Percentiles rank a stretch among this genome's conserved stretches.
Evolutionary conservation across 2,113 vertebrate genomes (phyloP).

Genomic region (Ibidorhyncha struthersii): DNA sequence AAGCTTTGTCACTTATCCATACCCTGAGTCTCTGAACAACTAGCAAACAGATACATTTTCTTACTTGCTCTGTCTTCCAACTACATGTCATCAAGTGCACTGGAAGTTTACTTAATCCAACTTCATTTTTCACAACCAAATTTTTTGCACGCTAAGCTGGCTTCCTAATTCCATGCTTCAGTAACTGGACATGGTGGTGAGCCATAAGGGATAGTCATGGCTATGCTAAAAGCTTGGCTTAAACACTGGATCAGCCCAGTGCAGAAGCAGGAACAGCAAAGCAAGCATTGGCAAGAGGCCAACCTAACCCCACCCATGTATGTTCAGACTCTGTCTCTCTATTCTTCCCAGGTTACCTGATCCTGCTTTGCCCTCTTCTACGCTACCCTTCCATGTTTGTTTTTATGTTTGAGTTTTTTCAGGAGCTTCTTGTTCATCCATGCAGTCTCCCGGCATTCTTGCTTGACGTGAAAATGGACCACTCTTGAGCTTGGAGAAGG

Average conservation of each 20-base stretch:
- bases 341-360: not conserved
- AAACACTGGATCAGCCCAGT: not conserved
- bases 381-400: not conserved
- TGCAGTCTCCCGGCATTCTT: not conserved
- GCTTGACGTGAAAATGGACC: not conserved
- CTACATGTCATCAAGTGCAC: not conserved
- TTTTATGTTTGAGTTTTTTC: not conserved
- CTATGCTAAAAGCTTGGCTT: not conserved
- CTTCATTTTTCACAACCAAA: not conserved
- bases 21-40: not conserved
- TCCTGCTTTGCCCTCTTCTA: too few relatives aligned
- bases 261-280: not conserved
- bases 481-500: not conserved
- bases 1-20: not conserved
- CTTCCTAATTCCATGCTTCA: not conserved
- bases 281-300: not conserved
- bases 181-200: not conserved
- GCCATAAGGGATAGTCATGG: not conserved
- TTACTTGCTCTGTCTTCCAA: not conserved
- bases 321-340: not conserved
- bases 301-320: not conserved
- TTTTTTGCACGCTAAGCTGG: not conserved
- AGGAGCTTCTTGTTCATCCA: not conserved
- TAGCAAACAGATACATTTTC: not conserved
- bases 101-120: not conserved